These are phyloP conservation scores for Ferrisia virgata DNA, from an alignment of 2,888 invertebrate species.

Conservation along the genomic window DNA sequence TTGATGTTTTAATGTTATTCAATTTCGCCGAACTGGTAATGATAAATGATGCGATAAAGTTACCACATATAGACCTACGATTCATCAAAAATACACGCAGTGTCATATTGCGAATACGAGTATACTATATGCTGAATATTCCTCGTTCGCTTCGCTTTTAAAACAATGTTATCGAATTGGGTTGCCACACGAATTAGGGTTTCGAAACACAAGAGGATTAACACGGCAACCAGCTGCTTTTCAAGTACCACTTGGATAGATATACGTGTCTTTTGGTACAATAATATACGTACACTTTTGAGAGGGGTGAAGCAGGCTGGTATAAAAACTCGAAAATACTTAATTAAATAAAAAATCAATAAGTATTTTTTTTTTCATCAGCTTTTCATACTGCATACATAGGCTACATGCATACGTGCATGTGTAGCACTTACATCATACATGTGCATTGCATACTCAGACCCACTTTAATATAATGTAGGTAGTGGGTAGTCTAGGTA, in stretches of 20 bases:
- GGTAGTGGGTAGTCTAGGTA: too few species aligned
- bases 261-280: slow-evolving; percentile 23
- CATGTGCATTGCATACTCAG: too few species aligned
- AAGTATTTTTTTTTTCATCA: neutral
- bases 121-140: neutral
- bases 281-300: neutral
- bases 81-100: slow-evolving; percentile 2
- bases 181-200: slow-evolving; percentile 14
- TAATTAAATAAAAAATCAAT: slow-evolving; percentile 1
- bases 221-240: slow-evolving; percentile 5
- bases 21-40: slow-evolving; percentile 30
- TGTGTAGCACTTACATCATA: too few species aligned
- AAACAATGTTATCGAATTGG: slow-evolving; percentile 9
- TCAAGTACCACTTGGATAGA: neutral
- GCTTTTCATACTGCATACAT: neutral
- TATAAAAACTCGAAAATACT: neutral
- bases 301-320: neutral
- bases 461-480: too few species aligned
- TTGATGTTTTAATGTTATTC: neutral
- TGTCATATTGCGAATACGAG: slow-evolving; percentile 7
- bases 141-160: neutral
- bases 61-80: neutral
- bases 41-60: slow-evolving; percentile 18
- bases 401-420: neutral
- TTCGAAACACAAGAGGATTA: slow-evolving; percentile 11